Base-by-base conservation (phyloP, 2,113 vertebrate species). In the Oncorhynchus nerka region DNA sequence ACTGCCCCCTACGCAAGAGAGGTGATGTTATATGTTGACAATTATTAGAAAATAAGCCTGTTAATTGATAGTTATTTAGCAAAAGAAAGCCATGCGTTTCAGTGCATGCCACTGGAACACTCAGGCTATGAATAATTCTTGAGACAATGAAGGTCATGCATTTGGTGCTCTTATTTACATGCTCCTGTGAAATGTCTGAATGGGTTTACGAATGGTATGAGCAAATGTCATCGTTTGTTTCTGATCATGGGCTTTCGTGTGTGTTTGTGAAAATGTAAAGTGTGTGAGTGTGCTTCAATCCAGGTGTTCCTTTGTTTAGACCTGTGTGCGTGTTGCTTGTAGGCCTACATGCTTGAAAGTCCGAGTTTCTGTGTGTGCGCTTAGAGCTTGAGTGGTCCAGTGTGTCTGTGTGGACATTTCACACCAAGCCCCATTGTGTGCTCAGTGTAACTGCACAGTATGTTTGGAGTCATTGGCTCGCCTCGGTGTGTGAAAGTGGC, bases 401-500 rank as follows among this genome's bases (percentile, higher is more conserved):
- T 74, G 77, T 70, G 68, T 55, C 3, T 45, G 51, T 30, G 83
- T 32, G 83, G 79, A 82, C 83, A 73, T 83, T 85, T 86, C 79
- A 74, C 69, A 72, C 86, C 84, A 76, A 39, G 81, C 76, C 74
- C 78, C 11, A 75, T 84, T 75, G 86, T 76, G 79, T 72, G 76
- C 81, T 65, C 61, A 82, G 83, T 77, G 81, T 82, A 81, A 45
- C 75, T 39, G 81, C 86, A 86, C 89, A 88, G 86, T 88, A 81
- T 88, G 82, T 85, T 83, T 70, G 74, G 81, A 86, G 75, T 76
- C 75, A 51, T 71, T 89, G 88, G 89, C 89, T 81, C 57, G 79
- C 75, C 82, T 80, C 39, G 20, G 78, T 59, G 86, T 90, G 89
- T 91, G 87, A 93, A 90, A 90, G 91, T 88, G 90, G 85, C 84